A percentile compares a stretch with the other conserved stretches of the same genome.
Evolutionary conservation across 2,888 invertebrate species (phyloP).

Genomic region (Brachyopa scutellaris): DNA sequence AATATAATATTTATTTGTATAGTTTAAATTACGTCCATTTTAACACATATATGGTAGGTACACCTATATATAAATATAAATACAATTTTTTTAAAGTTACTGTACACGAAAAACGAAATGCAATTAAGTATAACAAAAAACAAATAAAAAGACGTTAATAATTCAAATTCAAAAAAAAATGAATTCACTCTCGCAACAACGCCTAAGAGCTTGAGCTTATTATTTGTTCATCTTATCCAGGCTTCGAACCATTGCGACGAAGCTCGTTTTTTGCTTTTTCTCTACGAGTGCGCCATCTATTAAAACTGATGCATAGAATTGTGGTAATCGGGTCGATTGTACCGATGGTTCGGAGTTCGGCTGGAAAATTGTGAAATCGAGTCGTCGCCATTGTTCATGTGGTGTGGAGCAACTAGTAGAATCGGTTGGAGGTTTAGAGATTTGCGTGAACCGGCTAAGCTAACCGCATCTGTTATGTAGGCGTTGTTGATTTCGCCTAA

Average conservation of each 20-base stretch:
- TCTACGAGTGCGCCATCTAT: constrained; percentile 67
- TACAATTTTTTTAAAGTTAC: constrained; percentile 65
- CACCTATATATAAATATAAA: constrained; percentile 70
- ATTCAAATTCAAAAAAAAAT: constrained; percentile 42
- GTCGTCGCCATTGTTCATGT: constrained; percentile 84
- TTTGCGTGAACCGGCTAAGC: constrained; percentile 92
- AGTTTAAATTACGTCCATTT: constrained; percentile 49
- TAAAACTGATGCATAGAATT: constrained; percentile 89
- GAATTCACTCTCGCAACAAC: constrained; percentile 50
- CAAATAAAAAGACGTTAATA: constrained; percentile 11
- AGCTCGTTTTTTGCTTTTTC: not conserved
- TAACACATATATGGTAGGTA: constrained; percentile 16
- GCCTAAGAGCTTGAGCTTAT: constrained; percentile 37
- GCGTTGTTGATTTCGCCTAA: constrained; percentile 95
- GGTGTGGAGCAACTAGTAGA: constrained; percentile 84
- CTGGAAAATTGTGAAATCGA: constrained; percentile 91
- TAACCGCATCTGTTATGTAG: constrained; percentile 92
- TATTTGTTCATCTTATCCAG: constrained; percentile 32
- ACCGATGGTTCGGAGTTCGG: constrained; percentile 85
- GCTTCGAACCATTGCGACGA: constrained; percentile 46
- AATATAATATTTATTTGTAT: constrained; percentile 17
- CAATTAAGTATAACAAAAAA: constrained; percentile 4
- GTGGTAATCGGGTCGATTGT: constrained; percentile 83
- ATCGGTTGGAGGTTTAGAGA: constrained; percentile 94
- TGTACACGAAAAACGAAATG: constrained; percentile 61